Base-by-base conservation (phyloP, 2,797 vertebrate genomes). In the Pangasius mekongensis region DNA sequence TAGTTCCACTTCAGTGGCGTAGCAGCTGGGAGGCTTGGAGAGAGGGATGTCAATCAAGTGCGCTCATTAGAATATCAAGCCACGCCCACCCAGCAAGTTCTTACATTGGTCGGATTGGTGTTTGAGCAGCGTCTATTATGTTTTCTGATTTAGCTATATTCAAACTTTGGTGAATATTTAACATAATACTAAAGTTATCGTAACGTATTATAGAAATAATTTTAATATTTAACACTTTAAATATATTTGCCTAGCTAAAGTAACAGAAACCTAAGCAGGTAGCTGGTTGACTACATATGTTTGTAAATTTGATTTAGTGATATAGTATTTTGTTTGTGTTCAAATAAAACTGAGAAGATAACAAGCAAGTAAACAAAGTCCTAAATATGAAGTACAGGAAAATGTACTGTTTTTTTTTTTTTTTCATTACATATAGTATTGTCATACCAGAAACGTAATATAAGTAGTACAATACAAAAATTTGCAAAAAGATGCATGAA, bases 21-120 rank as follows among this genome's bases (percentile, higher is more conserved):
- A 77, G 54, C 54, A 74, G 52, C 67, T 27, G 66, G 39, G 30
- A 58, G 69, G 49, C 22, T 39, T 24, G 52, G 84, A 78, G 58
- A 76, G 47, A 73, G 74, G 74, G 27, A 30, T 77, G 74, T 77
- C 74, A 77, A 52, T 77, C 74, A 77, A 77, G 47, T 54, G 47
- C 1, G 0, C 47, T 52, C 27, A 77, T 77, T 77, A 52, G 47
- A 52, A 77, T 77, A 77, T 52, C 47, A 52, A 77, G 74, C 74
- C 74, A 52, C 74, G 27, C 74, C 74, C 47, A 77, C 27, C 49
- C 2, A 52, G 5, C 27, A 13, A 18, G 22, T 9, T 77, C 73
- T 47, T 36, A 74, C 24, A 47, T 47, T 47, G 47, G 24, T 77
- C 22, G 52, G 11, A 13, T 11, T 24, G 39, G 69, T 43, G 39